Evolutionary conservation across 2,888 invertebrate genomes (phyloP), one percentile per base, ranked within the genome.

Genomic region (Rhaphigaster nebulosa): DNA sequence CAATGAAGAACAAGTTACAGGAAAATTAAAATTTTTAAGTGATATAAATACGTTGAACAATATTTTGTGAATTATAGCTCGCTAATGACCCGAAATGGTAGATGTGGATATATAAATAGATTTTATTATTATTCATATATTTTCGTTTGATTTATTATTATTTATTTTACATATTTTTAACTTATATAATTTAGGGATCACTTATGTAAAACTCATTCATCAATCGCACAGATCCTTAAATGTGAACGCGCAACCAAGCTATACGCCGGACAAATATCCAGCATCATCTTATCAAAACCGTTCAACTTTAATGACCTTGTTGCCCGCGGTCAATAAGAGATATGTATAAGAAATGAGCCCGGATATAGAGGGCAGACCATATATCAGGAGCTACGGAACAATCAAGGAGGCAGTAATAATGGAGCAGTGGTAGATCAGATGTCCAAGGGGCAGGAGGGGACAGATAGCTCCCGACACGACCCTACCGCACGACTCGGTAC

Each of bases 401-500:
- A 76, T 76, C 70, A 20, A 76, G 70, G 38, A 76, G 70, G 70
- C 34, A 34, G 70, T 76, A 76, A 65, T 65, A 38, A 76, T 76
- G 70, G 70, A 76, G 70, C 20, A 34, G 34, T 38, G 70, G 34
- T 34, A 20, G 18, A 76, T 76, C 70, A 76, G 70, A 76, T 38
- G 70, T 65, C 70, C 23, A 76, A 10, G 70, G 6, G 70, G 34
- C 34, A 76, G 29, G 13, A 34, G 70, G 34, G 70, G 70, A 76
- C 70, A 76, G 70, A 34, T 76, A 76, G 70, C 38, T 76, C 20
- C 38, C 34, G 70, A 76, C 70, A 76, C 70, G 70, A 76, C 70
- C 20, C 8, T 8, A 2, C 70, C 6, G 34, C 70, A 76, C 70
- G 70, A 76, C 70, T 76, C 12, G 70, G 15, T 8, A 34, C 70